These are phyloP conservation scores for Noctua pronuba DNA, from an alignment of 2,888 invertebrate species.

Conservation along the genomic window DNA sequence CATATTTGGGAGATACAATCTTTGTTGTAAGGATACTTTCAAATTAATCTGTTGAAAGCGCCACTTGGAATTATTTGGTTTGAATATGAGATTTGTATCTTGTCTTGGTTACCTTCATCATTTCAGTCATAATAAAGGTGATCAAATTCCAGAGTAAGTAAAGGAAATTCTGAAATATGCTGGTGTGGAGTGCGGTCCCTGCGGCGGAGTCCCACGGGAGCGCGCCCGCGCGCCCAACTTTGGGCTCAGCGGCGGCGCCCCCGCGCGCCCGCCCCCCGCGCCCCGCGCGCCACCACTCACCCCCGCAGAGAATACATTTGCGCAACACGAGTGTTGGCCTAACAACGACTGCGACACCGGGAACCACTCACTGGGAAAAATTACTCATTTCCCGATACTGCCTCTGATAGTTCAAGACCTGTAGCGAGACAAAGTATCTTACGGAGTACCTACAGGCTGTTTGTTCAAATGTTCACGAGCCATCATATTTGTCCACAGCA, in stretches of 20 bases:
- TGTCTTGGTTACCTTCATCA: neutral
- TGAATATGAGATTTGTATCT: neutral
- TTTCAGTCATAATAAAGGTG: constrained; percentile 5
- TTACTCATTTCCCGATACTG: constrained; percentile 84
- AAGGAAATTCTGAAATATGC: constrained; percentile 59
- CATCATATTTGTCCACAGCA: constrained; percentile 61
- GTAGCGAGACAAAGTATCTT: constrained; percentile 76
- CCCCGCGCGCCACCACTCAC: constrained; percentile 76
- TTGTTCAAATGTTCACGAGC: constrained; percentile 58
- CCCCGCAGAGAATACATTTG: constrained; percentile 90
- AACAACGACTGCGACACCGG: constrained; percentile 88
- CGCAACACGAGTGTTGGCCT: constrained; percentile 89
- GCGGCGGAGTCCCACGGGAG: constrained; percentile 84
- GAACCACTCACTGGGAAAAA: constrained; percentile 85
- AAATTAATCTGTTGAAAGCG: neutral
- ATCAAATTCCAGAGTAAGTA: constrained; percentile 47
- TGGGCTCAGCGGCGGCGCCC: constrained; percentile 86
- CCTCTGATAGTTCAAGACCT: constrained; percentile 67
- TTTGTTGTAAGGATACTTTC: neutral
- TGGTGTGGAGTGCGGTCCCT: constrained; percentile 82
- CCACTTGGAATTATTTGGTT: constrained; percentile 15
- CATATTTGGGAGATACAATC: constrained; percentile 50
- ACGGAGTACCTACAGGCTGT: constrained; percentile 42
- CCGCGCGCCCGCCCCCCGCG: constrained; percentile 61
- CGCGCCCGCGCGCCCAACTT: constrained; percentile 90